Base-by-base conservation (phyloP, 2,888 invertebrate genomes). In the Mongoloraphidia duomilia region DNA sequence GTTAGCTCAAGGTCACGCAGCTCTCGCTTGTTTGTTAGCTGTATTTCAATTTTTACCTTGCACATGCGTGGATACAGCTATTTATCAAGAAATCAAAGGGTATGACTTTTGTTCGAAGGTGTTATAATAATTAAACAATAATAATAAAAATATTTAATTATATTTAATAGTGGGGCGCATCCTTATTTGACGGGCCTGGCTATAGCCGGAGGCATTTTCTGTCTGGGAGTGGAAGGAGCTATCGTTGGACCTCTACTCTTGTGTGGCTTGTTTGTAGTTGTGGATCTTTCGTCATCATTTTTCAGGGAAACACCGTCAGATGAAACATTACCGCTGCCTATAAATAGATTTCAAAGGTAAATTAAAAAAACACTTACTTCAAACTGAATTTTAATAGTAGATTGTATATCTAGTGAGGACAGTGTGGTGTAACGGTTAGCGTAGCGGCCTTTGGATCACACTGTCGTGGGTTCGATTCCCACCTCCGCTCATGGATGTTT, bases 61-160 rank as follows among this genome's bases (percentile, higher is more conserved):
- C 40, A 86, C 83, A 54, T 82, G 95, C 61, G 88, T 97, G 8
- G 96, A 98, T 63, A 89, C 92, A 0, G 88, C 93, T 14, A 94
- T 98, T 57, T 96, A 97, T 66, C 87, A 87, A 45, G 97, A 97
- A 72, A 95, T 98, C 56, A 93, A 94, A 72, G 94, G 94, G 92
- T 93, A 66, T 71, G 74, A 26, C 26, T 26, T 17, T 17, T 26
- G 6, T 66, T 13, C 42, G 33, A 38, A n/a, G 10, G 9, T 42
- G 17, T 41, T n/a, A 48, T 43, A 26, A 35, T 44, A 45, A 41
- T 13, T 49, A 11, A 26, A 26, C 26, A 6, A 26, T 26, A 26
- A 26, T 6, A 26, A 10, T 17, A 40, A 11, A 34, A 12, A n/a
- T 17, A 11, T 48, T 42, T 49, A 39, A 34, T 14, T 39, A 17